phyloP scores from a whole-genome alignment of 2,888 invertebrate species.

The Busseola fusca region DNA sequence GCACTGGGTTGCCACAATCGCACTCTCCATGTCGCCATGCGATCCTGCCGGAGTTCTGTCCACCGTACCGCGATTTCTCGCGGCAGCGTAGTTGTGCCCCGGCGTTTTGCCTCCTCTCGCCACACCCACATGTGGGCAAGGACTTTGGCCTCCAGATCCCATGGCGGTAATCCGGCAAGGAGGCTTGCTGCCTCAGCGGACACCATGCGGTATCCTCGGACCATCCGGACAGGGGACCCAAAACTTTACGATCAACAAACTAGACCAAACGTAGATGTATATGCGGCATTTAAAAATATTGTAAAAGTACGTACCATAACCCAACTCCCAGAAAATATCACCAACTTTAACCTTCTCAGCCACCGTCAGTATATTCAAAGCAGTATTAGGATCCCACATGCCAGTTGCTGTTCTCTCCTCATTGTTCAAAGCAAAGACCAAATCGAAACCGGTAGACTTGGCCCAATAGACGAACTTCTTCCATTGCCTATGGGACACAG shows the following conservation, averaged over 20 bases:
- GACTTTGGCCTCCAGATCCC: too few species aligned
- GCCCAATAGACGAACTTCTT: constrained; percentile 86
- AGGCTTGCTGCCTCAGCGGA: too few species aligned
- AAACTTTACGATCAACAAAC: not conserved
- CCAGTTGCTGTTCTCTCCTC: constrained; percentile 83
- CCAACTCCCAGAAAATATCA: constrained; percentile 92
- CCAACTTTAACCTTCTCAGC: constrained; percentile 90
- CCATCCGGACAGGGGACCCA: too few species aligned
- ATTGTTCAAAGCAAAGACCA: constrained; percentile 92
- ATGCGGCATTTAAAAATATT: not conserved
- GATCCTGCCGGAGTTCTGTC: too few species aligned
- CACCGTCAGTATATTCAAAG: constrained; percentile 91
- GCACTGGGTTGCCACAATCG: too few species aligned
- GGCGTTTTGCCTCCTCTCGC: too few species aligned
- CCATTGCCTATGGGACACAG: constrained; percentile 75
- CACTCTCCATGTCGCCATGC: too few species aligned
- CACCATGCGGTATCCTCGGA: too few species aligned
- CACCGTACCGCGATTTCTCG: too few species aligned
- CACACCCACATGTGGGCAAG: too few species aligned
- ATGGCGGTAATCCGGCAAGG: too few species aligned
- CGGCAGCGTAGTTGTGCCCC: too few species aligned
- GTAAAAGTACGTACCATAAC: constrained; percentile 88
- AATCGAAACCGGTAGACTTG: constrained; percentile 88
- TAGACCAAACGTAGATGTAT: not conserved
- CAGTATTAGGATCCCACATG: constrained; percentile 92